Base-by-base conservation (phyloP, 2,113 vertebrate genomes). In the Cephalopholis sonnerati region DNA sequence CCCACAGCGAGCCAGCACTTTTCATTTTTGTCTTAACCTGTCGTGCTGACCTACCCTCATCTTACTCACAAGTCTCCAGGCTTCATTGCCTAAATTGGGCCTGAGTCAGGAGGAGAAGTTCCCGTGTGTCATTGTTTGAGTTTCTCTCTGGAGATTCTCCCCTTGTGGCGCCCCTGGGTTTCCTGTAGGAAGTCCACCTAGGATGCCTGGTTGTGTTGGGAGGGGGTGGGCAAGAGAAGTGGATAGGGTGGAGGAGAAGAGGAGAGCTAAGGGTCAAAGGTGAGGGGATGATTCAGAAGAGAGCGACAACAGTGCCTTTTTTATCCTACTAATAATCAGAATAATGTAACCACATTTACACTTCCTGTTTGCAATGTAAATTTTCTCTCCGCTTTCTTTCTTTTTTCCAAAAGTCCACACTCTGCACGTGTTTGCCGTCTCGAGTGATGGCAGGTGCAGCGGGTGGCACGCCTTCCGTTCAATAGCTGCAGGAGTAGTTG, bases 171-270 rank as follows among this genome's bases (percentile, higher is more conserved):
- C 79, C 79, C 66, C 79, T 57, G 48, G 27, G 75, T 88, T 90
- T 91, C 91, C 88, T 91, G 69, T 63, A 83, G 89, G 89, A 91
- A 84, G 86, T 89, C 79, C 74, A 84, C 63, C 83, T 80, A 82
- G 1, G 59, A 67, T 83, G 63, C 20, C 27, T 68, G 67, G 44
- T 39, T 74, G 62, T 64, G 63, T 77, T 8, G n/a, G 12, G 27
- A n/a, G 61, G 70, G 54, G 61, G 25, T 48, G 69, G 63, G 46
- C 27, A 74, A 65, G 65, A 82, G 71, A 41, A 67, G 76, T 65
- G 62, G 67, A 78, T 22, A 69, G 51, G 24, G 68, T 58, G 66
- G 59, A 67, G 24, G 11, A 44, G 41, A 44, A 0, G 41, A 63
- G 0, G 4, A 75, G 68, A 78, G 53, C 53, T 46, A 16, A 27